phyloP scores from a whole-genome alignment of 2,888 invertebrate species.

The Rapana venosa region DNA sequence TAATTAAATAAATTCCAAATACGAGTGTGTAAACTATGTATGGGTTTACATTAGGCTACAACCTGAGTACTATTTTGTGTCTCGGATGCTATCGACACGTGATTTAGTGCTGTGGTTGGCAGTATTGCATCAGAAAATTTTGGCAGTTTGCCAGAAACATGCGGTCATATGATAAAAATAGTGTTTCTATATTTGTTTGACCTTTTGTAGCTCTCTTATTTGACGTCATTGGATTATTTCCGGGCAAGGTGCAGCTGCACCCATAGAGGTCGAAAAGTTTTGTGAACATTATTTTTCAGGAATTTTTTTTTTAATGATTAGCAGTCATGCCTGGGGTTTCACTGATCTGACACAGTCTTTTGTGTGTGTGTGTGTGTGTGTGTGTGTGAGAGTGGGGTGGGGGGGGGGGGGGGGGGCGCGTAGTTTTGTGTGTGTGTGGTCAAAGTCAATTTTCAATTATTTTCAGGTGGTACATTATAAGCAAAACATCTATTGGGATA shows the following conservation, averaged over 20 bases:
- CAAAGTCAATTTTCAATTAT: too few relatives aligned
- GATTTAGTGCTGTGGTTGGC: neutral
- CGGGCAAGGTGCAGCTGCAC: neutral
- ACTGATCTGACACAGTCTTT: too few relatives aligned
- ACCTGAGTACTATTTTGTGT: neutral
- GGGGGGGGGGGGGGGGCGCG: too few relatives aligned
- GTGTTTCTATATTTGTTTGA: neutral
- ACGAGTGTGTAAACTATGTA: neutral
- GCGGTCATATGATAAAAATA: slow-evolving; percentile 35
- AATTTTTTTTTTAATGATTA: too few relatives aligned
- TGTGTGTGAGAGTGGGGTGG: too few relatives aligned
- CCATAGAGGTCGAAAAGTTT: neutral
- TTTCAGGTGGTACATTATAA: too few relatives aligned
- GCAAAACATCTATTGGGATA: too few relatives aligned
- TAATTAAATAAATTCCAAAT: neutral
- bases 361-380: too few relatives aligned
- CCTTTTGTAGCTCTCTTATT: too few relatives aligned
- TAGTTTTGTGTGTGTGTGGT: too few relatives aligned
- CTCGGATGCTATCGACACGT: neutral
- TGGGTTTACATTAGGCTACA: neutral
- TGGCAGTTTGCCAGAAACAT: slow-evolving; percentile 50
- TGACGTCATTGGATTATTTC: neutral
- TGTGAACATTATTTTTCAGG: too few relatives aligned
- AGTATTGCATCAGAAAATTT: slow-evolving; percentile 59
- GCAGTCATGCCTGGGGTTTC: too few relatives aligned